Conservation (phyloP, 2,888 invertebrate species). For the Herminia tarsipennalis region DNA sequence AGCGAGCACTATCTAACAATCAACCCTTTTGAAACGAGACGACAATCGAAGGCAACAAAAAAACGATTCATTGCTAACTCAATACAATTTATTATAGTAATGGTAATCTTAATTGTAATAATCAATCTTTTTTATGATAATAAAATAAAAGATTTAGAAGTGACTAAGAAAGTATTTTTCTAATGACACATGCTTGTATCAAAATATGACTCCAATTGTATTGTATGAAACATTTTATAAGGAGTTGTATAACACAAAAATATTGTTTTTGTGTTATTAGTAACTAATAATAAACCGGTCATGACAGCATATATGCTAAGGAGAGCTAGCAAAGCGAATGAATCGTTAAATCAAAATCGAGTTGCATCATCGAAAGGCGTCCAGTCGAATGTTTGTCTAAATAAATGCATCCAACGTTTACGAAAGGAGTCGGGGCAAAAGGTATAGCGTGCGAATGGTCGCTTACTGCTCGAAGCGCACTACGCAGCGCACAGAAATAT, state of each 20-base stretch:
- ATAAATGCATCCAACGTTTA: constrained; percentile 41
- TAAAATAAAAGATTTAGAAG: background rate
- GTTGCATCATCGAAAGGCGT: constrained; percentile 26
- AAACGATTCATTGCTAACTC: background rate
- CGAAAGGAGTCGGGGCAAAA: constrained; percentile 56
- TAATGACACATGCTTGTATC: too few relatives aligned
- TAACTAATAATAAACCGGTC: too few relatives aligned
- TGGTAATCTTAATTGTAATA: too few relatives aligned
- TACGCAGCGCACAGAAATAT: constrained; percentile 91
- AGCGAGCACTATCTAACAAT: constrained; percentile 75
- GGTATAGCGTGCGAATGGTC: constrained; percentile 71
- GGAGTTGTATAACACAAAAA: too few relatives aligned
- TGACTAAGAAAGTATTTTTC: too few relatives aligned
- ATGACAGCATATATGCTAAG: too few relatives aligned
- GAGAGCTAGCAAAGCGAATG: background rate
- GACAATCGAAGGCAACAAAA: constrained; percentile 62
- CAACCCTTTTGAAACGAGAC: constrained; percentile 85
- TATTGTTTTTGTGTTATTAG: too few relatives aligned
- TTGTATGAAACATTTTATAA: too few relatives aligned
- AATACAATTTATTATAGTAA: too few relatives aligned
- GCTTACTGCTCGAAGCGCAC: constrained; percentile 74
- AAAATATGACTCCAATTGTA: too few relatives aligned
- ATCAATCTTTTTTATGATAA: background rate
- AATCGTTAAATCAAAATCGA: constrained; percentile 1
- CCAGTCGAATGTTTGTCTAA: constrained; percentile 14